Percentiles rank a stretch among this genome's conserved stretches.
Evolutionary conservation across 2,113 vertebrate species (phyloP).

Genomic region (Pampusana beccarii): DNA sequence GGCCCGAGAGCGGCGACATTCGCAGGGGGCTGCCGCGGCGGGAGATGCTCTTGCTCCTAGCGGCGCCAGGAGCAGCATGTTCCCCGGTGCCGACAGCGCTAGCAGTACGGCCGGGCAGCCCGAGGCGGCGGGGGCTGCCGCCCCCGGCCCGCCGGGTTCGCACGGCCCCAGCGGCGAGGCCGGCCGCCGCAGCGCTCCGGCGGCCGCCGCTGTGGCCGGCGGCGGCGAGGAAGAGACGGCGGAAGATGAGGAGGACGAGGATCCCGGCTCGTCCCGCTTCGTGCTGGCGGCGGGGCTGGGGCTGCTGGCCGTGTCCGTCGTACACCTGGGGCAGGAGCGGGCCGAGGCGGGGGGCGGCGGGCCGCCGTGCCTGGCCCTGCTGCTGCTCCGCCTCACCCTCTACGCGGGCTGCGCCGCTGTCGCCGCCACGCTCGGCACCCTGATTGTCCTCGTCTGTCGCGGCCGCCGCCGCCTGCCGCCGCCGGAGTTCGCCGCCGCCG

Average conservation of each 20-base stretch:
- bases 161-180: background rate
- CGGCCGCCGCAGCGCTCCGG: background rate
- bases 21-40: constrained; percentile 21
- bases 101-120: background rate
- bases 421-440: constrained; percentile 61
- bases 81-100: constrained; percentile 57
- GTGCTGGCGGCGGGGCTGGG: constrained; percentile 41
- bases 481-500: constrained; percentile 60
- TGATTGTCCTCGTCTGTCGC: constrained; percentile 43
- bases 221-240: background rate
- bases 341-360: background rate
- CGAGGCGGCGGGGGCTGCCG: background rate
- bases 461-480: constrained; percentile 8
- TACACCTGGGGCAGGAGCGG: constrained; percentile 18
- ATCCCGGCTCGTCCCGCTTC: constrained; percentile 10
- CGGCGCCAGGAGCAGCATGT: constrained; percentile 66
- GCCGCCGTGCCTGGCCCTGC: constrained; percentile 4
- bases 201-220: background rate
- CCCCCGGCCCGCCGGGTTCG: background rate
- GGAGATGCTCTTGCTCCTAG: constrained; percentile 70
- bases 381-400: constrained; percentile 56
- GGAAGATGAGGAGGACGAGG: constrained; percentile 14
- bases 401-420: constrained; percentile 63
- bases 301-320: constrained; percentile 31
- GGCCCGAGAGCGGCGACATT: constrained; percentile 11